Evolutionary conservation across 2,113 vertebrate species (phyloP).

Genomic region (pig (Sus scrofa)): DNA sequence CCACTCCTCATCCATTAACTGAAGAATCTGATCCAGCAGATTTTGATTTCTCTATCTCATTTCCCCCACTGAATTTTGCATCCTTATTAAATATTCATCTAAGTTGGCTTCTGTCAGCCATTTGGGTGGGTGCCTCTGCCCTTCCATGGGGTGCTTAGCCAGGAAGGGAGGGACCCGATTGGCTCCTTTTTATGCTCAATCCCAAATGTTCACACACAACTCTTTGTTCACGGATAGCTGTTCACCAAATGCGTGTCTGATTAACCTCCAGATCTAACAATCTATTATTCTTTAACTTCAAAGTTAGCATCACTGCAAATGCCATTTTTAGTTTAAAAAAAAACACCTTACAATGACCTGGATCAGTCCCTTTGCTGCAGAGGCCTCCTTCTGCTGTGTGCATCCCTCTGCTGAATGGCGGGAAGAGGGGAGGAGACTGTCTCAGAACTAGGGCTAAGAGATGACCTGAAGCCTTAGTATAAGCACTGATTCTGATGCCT

Average conservation of each 20-base stretch:
- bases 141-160: neutral
- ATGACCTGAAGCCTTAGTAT: neutral
- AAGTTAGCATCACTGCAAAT: neutral
- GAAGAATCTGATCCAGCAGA: neutral
- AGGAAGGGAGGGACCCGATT: neutral
- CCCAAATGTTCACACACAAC: neutral
- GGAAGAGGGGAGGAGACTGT: rapidly evolving
- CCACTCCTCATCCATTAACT: neutral
- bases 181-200: neutral
- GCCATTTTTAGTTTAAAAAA: neutral
- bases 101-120: neutral
- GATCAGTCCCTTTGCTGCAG: neutral
- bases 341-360: neutral
- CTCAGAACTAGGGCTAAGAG: neutral
- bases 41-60: neutral
- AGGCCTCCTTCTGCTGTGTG: too few relatives aligned
- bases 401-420: too few relatives aligned
- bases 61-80: neutral
- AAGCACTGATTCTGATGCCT: neutral
- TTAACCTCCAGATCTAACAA: neutral
- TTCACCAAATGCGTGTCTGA: neutral
- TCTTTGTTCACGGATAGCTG: neutral
- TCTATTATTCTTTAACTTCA: neutral
- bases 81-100: neutral
- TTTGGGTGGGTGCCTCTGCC: neutral